phyloP scores from a whole-genome alignment of 2,797 vertebrate species.

The Petrocephalus sullivani region DNA sequence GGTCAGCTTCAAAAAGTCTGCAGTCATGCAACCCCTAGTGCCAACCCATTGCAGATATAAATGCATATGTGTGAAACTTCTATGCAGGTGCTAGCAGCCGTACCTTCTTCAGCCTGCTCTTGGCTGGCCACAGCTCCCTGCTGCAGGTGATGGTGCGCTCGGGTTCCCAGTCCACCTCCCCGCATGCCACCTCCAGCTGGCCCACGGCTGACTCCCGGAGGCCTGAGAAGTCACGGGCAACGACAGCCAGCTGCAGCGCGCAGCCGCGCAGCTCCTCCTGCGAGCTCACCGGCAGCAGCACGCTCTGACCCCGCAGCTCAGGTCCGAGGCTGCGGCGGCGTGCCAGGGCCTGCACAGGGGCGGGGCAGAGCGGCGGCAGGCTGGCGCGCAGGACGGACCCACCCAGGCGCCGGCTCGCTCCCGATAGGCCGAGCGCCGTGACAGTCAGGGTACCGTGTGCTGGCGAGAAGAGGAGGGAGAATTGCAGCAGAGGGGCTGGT shows the following conservation, averaged over 20 bases:
- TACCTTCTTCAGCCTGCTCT: slow-evolving; percentile 70
- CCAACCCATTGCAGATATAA: too few relatives aligned
- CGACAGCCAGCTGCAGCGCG: slow-evolving; percentile 60
- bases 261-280: slow-evolving; percentile 56
- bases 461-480: slow-evolving; percentile 61
- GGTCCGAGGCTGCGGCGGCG: slow-evolving; percentile 58
- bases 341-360: slow-evolving; percentile 47
- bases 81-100: background rate
- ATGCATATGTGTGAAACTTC: too few relatives aligned
- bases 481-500: slow-evolving; percentile 55
- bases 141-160: slow-evolving; percentile 51
- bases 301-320: slow-evolving; percentile 55
- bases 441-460: slow-evolving; percentile 51
- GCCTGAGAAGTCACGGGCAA: slow-evolving; percentile 64
- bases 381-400: slow-evolving; percentile 58
- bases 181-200: slow-evolving; percentile 61
- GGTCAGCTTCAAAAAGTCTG: too few relatives aligned
- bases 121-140: slow-evolving; percentile 54
- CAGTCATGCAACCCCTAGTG: too few relatives aligned
- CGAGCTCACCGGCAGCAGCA: slow-evolving; percentile 57
- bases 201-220: slow-evolving; percentile 63
- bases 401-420: slow-evolving; percentile 51
- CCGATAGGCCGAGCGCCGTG: slow-evolving; percentile 59
- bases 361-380: slow-evolving; percentile 60
- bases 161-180: slow-evolving; percentile 56